Evolutionary conservation across 2,888 invertebrate species (phyloP), one percentile per base, ranked within the genome.

Genomic region (Cosmorhoe ocellata): DNA sequence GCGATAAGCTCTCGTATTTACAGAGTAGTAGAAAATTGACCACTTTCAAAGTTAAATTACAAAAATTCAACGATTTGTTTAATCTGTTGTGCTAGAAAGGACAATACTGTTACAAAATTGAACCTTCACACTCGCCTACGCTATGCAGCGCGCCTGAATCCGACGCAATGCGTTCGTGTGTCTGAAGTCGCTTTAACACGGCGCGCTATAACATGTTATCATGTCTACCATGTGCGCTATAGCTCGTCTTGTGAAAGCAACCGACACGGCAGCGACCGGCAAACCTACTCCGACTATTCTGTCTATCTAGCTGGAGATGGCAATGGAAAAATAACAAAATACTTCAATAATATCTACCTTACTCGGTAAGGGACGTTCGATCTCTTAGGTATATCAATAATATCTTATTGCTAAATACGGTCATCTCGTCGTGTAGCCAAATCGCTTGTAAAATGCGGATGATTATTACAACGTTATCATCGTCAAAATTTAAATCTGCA

Each of bases 281-380:
- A 53, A 59, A 37, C 13, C 43, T 46, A 41, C 36, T 41, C 51
- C 67, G 69, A 67, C 71, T 71, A 66, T 45, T 68, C 70, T 71
- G 71, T 58, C 69, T 67, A 74, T 70, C 75, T 80, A 77, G 79
- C 76, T 80, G 79, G 83, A 83, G 82, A 82, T 84, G 83, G 76
- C 79, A 76, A 77, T 83, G 79, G 81, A 83, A 82, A 84, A 83
- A 82, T 80, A 84, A 88, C 43, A 81, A 63, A 79, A 81, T 76
- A 81, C 75, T 78, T 81, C 79, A 81, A 81, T 84, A 85, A 80
- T 80, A 78, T 82, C 88, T 89, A 89, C 89, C 88, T 90, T 89
- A 89, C 90, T 87, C 84, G 85, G 89, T 89, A 89, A 89, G 90
- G 90, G 90, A 90, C 89, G 90, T 90, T 88, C 87, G 82, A 86